Base-by-base conservation (phyloP, 2,797 vertebrate genomes). In the Tragopan temminckii region DNA sequence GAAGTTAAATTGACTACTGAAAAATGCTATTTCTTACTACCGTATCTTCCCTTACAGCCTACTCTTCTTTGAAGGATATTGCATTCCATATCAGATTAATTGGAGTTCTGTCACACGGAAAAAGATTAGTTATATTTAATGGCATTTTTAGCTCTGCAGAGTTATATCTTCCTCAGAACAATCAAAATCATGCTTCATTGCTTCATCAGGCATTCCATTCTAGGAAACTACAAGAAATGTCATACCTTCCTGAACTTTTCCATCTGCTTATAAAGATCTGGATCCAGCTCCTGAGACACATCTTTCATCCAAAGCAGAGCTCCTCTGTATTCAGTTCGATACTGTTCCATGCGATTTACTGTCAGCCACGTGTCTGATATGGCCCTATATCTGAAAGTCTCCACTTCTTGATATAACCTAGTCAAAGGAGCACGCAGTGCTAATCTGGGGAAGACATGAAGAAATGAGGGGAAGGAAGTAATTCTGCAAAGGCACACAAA, bases 291-390 rank as follows among this genome's bases (percentile, higher is more conserved):
- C 96, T 99, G 99, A 61, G 99, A 99, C 25, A 99, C 98, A 8
- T 99, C 99, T 97, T 99, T 99, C 99, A 99, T 99, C 99, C 99
- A 99, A 4, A 99, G 98, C 6, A 99, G 97, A 1, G 99, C 99
- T 38, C 99, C 99, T n/a, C 99, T 98, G 95, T 99, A 99, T 50
- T 99, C 99, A 0, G 99, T 99, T 84, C 99, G 98, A 77, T 98
- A 98, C 94, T 99, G 99, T 74, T 99, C 99, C 99, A 99, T 99
- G 25, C 99, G 98, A 85, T 99, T 99, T 85, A 99, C 99, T 0
- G 99, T 99, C 96, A 99, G 98, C 99, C 99, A 99, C 0, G 99
- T 99, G 97, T 99, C 99, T 0, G 99, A 99, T 97, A 99, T 99
- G 62, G 99, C 99, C 46, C 99, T 97, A 33, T 99, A 99, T 24